These are phyloP conservation scores for Artibeus jamaicensis DNA, from an alignment of 2,797 vertebrate genomes.

Conservation along the genomic window DNA sequence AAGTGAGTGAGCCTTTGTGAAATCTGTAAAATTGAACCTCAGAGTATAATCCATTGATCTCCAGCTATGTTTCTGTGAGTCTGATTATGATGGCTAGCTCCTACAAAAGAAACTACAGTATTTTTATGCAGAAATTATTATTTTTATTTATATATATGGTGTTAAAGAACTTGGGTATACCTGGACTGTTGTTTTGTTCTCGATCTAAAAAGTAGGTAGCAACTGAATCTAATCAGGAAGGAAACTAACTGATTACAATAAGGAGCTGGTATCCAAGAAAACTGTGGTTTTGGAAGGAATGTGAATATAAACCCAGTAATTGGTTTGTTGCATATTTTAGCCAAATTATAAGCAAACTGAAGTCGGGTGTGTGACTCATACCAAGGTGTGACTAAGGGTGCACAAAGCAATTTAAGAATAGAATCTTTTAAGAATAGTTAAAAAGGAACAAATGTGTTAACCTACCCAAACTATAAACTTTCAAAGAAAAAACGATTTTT, in stretches of 20 bases:
- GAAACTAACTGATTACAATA: neutral
- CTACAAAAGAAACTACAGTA: neutral
- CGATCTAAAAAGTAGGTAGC: neutral
- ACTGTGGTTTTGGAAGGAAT: neutral
- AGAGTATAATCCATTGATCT: neutral
- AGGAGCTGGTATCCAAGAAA: neutral
- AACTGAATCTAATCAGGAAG: neutral
- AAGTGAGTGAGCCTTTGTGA: neutral
- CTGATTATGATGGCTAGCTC: neutral
- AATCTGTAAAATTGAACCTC: neutral
- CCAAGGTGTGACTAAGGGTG: neutral
- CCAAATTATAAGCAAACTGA: neutral
- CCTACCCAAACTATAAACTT: neutral
- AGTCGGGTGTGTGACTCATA: neutral
- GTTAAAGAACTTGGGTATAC: neutral
- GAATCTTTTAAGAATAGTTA: neutral
- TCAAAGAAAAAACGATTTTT: neutral
- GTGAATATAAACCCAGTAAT: neutral
- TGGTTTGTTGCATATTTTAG: neutral
- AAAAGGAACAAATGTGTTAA: neutral
- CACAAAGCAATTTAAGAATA: neutral
- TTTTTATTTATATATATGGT: neutral
- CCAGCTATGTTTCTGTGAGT: neutral
- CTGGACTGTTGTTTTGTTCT: neutral
- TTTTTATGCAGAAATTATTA: neutral